Conservation (phyloP, 2,888 invertebrate species). For the Drosophila pseudotalamancana region DNA sequence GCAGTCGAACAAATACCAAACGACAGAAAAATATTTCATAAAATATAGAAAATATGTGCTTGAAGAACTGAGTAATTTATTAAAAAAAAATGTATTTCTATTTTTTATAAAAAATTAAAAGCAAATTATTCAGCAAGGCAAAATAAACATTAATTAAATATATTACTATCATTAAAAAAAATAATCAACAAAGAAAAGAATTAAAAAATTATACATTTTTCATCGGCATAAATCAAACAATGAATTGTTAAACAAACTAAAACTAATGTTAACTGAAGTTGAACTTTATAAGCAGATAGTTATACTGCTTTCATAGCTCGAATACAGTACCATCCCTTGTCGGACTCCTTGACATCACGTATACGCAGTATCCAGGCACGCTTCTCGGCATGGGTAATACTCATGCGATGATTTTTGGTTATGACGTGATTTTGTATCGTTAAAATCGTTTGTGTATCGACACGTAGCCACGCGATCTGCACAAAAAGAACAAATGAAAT, state of each 20-base stretch:
- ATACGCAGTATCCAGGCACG: slow-evolving; percentile 93
- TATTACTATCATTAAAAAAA: too few species aligned
- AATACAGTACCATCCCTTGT: slow-evolving; percentile 88
- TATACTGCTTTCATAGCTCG: slow-evolving; percentile 2
- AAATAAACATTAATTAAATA: too few species aligned
- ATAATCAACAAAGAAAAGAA: too few species aligned
- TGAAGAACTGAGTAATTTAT: too few species aligned
- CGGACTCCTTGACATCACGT: slow-evolving; percentile 90
- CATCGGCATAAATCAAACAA: too few species aligned
- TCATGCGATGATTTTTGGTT: slow-evolving; percentile 94
- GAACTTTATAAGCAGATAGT: neutral
- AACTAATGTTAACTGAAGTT: too few species aligned
- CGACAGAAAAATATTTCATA: neutral
- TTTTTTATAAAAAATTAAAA: too few species aligned
- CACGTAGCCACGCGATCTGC: slow-evolving; percentile 95
- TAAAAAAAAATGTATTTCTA: too few species aligned
- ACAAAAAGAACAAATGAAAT: slow-evolving; percentile 44
- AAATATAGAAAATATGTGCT: too few species aligned
- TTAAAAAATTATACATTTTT: too few species aligned
- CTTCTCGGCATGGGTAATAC: slow-evolving; percentile 91
- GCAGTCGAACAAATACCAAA: neutral
- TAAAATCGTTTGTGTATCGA: slow-evolving; percentile 95
- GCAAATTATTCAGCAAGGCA: too few species aligned
- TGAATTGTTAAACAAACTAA: too few species aligned
- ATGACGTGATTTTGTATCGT: slow-evolving; percentile 95